Conservation (phyloP, 2,113 vertebrate species). For the Nesogale talazaci region DNA sequence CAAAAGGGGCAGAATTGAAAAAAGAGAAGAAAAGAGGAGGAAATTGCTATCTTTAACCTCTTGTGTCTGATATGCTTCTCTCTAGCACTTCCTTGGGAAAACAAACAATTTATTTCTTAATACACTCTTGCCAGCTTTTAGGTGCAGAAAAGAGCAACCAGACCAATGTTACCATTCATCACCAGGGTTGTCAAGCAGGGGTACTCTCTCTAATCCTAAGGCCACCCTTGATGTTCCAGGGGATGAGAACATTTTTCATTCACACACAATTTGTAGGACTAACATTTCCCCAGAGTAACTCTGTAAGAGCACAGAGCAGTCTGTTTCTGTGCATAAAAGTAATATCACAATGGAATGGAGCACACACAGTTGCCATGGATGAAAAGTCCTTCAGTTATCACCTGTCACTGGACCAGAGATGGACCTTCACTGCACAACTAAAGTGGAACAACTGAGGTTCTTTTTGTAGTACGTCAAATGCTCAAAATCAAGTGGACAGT, state of each 20-base stretch:
- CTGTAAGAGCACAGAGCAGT: not conserved
- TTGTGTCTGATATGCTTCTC: not conserved
- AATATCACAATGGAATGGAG: constrained; percentile 18
- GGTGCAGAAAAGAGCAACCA: not conserved
- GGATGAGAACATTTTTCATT: not conserved
- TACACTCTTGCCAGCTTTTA: constrained; percentile 26
- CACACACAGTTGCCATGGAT: not conserved
- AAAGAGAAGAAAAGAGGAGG: not conserved
- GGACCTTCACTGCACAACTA: not conserved
- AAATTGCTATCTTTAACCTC: not conserved
- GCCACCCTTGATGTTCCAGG: not conserved
- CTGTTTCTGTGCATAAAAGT: not conserved
- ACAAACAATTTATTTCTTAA: not conserved
- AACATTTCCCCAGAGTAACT: not conserved
- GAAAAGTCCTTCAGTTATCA: constrained; percentile 20
- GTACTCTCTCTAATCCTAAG: not conserved
- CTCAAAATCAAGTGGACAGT: too few relatives aligned
- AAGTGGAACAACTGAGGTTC: not conserved
- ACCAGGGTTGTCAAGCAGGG: not conserved
- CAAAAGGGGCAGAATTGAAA: not conserved
- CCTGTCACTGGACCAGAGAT: not conserved
- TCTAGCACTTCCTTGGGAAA: constrained; percentile 22
- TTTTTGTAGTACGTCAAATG: not conserved
- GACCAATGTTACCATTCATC: not conserved
- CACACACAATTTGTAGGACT: constrained; percentile 16